Conservation (phyloP, 2,888 invertebrate species). For the Amphipoea lucens region DNA sequence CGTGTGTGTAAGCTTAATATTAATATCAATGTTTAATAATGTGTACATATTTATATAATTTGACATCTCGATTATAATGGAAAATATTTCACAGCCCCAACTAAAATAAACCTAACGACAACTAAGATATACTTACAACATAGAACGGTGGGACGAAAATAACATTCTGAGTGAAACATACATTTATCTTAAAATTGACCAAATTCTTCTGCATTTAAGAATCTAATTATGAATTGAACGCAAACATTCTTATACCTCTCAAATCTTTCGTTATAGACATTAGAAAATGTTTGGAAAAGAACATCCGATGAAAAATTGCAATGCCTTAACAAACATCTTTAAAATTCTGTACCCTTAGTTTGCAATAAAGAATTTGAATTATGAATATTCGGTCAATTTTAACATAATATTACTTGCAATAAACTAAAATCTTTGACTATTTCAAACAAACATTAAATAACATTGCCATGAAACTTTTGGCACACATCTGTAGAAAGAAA, state of each 20-base stretch:
- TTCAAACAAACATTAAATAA: constrained; percentile 38
- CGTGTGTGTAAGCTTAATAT: constrained; percentile 79
- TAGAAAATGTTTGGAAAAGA: not conserved
- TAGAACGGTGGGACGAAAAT: constrained; percentile 40
- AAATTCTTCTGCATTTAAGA: not conserved
- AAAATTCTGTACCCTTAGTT: too few species aligned
- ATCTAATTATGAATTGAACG: not conserved
- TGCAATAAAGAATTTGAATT: too few species aligned
- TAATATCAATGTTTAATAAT: constrained; percentile 78
- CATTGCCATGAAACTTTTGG: constrained; percentile 72
- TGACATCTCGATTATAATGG: constrained; percentile 67
- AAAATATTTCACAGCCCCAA: constrained; percentile 73
- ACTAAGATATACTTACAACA: constrained; percentile 37
- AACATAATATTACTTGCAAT: constrained; percentile 36
- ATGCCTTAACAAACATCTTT: too few species aligned
- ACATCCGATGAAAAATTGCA: not conserved
- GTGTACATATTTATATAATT: constrained; percentile 67
- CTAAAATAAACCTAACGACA: constrained; percentile 63
- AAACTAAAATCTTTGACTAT: constrained; percentile 20
- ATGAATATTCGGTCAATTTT: constrained; percentile 37
- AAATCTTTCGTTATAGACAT: not conserved
- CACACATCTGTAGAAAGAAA: constrained; percentile 68
- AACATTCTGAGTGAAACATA: constrained; percentile 9
- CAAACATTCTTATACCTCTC: constrained; percentile 12
- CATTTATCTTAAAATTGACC: constrained; percentile 44